Evolutionary conservation across 2,797 vertebrate species (phyloP).

Genomic region (Sibirionetta formosa): DNA sequence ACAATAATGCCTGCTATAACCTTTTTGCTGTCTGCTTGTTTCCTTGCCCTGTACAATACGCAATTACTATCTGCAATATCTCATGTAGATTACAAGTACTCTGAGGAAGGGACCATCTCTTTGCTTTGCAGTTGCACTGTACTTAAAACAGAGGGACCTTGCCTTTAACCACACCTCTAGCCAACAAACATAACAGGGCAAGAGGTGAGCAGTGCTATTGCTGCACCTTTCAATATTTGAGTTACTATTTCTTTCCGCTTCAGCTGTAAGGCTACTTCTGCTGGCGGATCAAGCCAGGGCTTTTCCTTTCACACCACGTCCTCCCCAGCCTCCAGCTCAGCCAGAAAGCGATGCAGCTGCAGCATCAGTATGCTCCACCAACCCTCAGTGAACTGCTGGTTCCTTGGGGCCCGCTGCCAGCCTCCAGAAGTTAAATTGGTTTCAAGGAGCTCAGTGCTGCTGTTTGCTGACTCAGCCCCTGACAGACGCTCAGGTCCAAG

Average conservation of each 20-base stretch:
- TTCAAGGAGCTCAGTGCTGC: not conserved
- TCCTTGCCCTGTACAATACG: not conserved
- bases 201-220: not conserved
- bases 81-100: not conserved
- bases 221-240: not conserved
- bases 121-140: not conserved
- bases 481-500: not conserved
- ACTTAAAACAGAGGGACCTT: not conserved
- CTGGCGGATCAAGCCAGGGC: not conserved
- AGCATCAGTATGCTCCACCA: not conserved
- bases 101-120: not conserved
- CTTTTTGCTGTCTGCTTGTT: not conserved
- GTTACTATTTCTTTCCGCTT: not conserved
- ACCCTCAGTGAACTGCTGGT: not conserved
- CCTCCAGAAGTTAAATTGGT: conserved; percentile 13
- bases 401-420: not conserved
- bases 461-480: conserved; percentile 8
- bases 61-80: not conserved
- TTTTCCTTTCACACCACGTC: not conserved
- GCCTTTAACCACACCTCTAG: not conserved
- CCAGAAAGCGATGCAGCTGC: not conserved
- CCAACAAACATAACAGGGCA: not conserved
- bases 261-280: not conserved
- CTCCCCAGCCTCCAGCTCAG: not conserved
- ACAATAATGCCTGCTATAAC: not conserved